These are phyloP conservation scores for Campaea margaritaria DNA, from an alignment of 2,888 invertebrate genomes.

Conservation along the genomic window DNA sequence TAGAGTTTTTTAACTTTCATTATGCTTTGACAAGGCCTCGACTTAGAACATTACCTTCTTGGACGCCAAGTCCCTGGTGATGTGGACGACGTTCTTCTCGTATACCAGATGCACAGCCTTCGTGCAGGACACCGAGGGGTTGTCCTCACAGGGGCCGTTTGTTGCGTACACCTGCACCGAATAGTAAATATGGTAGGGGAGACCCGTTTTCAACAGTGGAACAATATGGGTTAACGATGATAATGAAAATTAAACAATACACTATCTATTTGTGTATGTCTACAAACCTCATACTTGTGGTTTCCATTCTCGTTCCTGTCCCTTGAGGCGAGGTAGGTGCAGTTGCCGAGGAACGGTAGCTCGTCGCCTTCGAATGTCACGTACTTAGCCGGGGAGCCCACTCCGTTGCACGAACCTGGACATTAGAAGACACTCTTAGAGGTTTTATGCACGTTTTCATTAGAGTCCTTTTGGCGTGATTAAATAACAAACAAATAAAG, in stretches of 20 bases:
- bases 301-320: constrained; percentile 84
- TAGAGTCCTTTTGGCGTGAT: too few relatives aligned
- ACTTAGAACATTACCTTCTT: constrained; percentile 64
- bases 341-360: constrained; percentile 92
- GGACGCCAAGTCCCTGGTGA: constrained; percentile 69
- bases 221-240: too few relatives aligned
- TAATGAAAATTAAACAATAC: too few relatives aligned
- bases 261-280: neutral
- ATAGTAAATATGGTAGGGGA: too few relatives aligned
- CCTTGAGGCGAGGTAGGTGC: constrained; percentile 92
- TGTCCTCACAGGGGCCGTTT: constrained; percentile 88
- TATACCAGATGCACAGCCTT: constrained; percentile 88
- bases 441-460: neutral
- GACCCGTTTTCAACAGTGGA: too few relatives aligned
- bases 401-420: constrained; percentile 87
- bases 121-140: constrained; percentile 85
- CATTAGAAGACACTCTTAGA: neutral
- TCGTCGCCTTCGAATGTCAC: constrained; percentile 93
- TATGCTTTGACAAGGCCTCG: too few relatives aligned
- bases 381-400: constrained; percentile 91
- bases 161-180: constrained; percentile 86
- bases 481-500: too few relatives aligned
- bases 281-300: constrained; percentile 75
- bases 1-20: too few relatives aligned
- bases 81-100: constrained; percentile 86